Conservation (phyloP, 2,797 vertebrate species). For the Ptychadena robeensis region DNA sequence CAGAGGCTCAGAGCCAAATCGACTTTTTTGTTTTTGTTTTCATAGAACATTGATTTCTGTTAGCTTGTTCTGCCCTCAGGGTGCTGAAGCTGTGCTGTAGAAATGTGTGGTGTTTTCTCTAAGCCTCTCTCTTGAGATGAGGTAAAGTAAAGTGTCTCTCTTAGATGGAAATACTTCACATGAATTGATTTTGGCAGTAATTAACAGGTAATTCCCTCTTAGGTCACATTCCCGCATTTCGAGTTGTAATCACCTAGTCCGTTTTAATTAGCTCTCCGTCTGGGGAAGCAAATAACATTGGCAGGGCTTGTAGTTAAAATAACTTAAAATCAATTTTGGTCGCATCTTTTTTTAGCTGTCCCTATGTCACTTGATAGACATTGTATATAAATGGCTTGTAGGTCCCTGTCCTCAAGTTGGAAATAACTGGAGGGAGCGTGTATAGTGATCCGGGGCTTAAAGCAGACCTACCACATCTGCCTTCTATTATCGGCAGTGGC, state of each 20-base stretch:
- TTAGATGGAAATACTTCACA: neutral
- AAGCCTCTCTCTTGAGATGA: neutral
- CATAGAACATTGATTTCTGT: too few relatives aligned
- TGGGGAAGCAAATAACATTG: neutral
- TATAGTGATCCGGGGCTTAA: too few relatives aligned
- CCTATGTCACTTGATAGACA: neutral
- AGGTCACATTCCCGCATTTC: neutral
- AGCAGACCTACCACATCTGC: too few relatives aligned
- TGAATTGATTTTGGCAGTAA: neutral
- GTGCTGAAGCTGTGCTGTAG: too few relatives aligned
- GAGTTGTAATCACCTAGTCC: neutral
- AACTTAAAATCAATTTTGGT: neutral
- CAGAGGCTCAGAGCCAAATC: too few relatives aligned
- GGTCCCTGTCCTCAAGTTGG: too few relatives aligned
- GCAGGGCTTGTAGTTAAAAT: neutral
- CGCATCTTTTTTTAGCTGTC: neutral
- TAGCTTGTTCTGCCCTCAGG: too few relatives aligned
- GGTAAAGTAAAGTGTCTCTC: neutral
- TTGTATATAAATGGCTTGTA: neutral
- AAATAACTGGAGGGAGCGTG: too few relatives aligned
- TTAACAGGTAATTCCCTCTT: neutral
- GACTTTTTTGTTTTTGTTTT: too few relatives aligned
- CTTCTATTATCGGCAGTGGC: too few relatives aligned
- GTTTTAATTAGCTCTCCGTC: neutral
- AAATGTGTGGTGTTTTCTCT: too few relatives aligned